A percentile compares a stretch with the other conserved stretches of the same genome.
Conservation (phyloP, 92 coral and sea anemone genomes). For the Palythoa grandis region DNA sequence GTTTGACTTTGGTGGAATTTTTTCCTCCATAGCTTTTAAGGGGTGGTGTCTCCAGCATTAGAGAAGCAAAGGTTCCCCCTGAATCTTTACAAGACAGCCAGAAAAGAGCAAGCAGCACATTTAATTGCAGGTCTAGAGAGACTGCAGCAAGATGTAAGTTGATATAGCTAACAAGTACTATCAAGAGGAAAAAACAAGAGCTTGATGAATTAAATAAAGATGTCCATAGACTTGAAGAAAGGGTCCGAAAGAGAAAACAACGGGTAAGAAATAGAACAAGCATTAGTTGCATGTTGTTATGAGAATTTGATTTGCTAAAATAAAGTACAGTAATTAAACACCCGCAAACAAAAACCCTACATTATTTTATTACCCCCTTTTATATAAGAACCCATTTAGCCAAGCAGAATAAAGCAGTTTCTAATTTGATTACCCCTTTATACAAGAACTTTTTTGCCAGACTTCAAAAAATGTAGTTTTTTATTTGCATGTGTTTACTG, state of each 20-base stretch:
- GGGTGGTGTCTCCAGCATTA: background rate
- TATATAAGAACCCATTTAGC: background rate
- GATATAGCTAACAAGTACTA: constrained; percentile 1
- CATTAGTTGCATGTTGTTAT: background rate
- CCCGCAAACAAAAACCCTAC: background rate
- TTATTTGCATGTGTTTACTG: no score
- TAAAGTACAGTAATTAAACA: background rate
- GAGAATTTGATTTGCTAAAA: background rate
- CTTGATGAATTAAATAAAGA: background rate
- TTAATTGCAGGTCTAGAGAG: background rate
- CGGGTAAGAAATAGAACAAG: background rate
- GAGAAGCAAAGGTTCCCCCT: background rate
- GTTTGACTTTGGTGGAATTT: background rate
- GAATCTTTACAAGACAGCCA: background rate
- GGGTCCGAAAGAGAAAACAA: constrained; percentile 33
- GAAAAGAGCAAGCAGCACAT: background rate
- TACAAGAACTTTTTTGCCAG: background rate
- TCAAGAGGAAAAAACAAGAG: background rate
- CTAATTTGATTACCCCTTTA: no score
- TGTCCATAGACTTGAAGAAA: constrained; percentile 8
- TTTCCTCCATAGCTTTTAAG: background rate
- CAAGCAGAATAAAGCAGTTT: background rate
- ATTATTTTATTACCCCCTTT: no score
- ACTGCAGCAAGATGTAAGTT: background rate
- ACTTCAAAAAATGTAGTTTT: background rate